Evolutionary conservation across 2,797 vertebrate genomes (phyloP).

Genomic region (Muraenolepis orangiensis): DNA sequence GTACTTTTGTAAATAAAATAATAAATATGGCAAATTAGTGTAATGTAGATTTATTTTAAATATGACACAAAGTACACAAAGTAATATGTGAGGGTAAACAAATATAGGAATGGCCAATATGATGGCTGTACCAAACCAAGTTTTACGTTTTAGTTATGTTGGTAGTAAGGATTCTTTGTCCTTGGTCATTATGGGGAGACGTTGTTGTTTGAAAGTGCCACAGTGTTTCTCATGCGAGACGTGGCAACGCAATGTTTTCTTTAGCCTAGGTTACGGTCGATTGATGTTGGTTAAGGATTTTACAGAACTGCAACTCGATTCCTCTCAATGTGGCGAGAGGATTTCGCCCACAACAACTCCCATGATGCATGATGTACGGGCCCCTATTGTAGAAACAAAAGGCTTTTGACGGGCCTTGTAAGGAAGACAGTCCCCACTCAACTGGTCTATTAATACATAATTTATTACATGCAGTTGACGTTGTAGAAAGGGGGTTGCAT

Average conservation of each 20-base stretch:
- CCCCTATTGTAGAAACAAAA: background rate
- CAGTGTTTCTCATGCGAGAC: background rate
- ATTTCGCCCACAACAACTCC: background rate
- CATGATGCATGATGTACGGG: background rate
- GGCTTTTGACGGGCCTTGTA: background rate
- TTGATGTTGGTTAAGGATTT: background rate
- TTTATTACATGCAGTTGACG: background rate
- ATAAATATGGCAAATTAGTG: background rate
- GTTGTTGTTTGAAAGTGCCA: background rate
- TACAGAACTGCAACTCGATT: background rate
- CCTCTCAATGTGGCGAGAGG: background rate
- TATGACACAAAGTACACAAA: background rate
- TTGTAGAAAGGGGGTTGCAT: background rate
- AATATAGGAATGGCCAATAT: background rate
- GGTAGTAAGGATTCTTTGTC: background rate
- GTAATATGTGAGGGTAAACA: background rate
- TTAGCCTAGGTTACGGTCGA: background rate
- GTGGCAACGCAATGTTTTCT: background rate
- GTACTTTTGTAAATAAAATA: conserved; percentile 1
- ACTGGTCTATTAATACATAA: background rate
- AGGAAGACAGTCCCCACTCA: background rate
- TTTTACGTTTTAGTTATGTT: background rate
- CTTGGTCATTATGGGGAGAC: background rate
- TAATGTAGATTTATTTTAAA: background rate
- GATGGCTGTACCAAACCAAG: background rate